These are phyloP conservation scores for Xylota segnis DNA, from an alignment of 2,888 invertebrate species.

Conservation along the genomic window DNA sequence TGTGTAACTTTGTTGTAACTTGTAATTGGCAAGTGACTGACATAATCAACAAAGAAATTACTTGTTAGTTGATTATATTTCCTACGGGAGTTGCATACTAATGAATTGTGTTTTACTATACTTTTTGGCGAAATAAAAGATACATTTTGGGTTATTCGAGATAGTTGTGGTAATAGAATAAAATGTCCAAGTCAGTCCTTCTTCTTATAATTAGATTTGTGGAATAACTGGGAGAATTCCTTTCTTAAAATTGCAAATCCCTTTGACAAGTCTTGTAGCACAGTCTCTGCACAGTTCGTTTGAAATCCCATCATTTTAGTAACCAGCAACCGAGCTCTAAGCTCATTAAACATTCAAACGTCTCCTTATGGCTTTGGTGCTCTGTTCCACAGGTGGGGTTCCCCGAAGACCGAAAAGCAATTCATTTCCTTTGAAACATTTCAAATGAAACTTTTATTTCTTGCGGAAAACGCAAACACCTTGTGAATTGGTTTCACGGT, in stretches of 20 bases:
- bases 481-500: background rate
- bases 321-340: background rate
- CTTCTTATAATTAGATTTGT: background rate
- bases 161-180: background rate
- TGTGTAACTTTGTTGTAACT: constrained; percentile 10
- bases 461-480: background rate
- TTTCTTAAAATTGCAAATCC: no score
- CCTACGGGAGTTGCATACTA: constrained; percentile 11
- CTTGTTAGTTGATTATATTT: constrained; percentile 4
- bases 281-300: background rate
- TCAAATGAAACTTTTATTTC: background rate
- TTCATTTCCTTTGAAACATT: background rate
- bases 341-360: constrained; percentile 7
- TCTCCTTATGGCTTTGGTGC: background rate
- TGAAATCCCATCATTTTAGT: constrained; percentile 1
- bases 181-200: background rate
- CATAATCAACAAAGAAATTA: constrained; percentile 8
- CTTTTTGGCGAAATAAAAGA: background rate
- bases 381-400: background rate
- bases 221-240: no score
- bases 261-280: background rate
- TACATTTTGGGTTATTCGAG: background rate
- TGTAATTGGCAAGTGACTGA: constrained; percentile 28
- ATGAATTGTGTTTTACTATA: constrained; percentile 8
- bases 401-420: background rate